Percentiles rank a stretch among this genome's conserved stretches.
Evolutionary conservation across 1,140 invertebrate genomes (phyloP).

Genomic region (Tribolium castaneum): DNA sequence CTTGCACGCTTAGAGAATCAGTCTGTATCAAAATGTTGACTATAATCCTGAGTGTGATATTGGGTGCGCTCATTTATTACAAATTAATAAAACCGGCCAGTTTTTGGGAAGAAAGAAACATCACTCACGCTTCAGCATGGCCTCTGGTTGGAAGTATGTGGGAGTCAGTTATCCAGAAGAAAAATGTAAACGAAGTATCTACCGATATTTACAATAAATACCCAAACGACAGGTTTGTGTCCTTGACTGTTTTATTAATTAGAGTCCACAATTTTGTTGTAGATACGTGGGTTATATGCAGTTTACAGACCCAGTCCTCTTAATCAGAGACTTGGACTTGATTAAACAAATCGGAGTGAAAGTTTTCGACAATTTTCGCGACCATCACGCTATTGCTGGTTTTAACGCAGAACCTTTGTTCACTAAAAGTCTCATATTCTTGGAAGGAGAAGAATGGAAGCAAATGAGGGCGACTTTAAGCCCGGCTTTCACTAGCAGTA

Average conservation of each 20-base stretch:
- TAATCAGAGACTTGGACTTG: slow-evolving; percentile 70
- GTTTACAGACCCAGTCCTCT: slow-evolving; percentile 65
- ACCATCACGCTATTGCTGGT: slow-evolving; percentile 36
- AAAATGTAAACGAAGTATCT: not conserved
- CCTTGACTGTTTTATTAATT: too few species aligned
- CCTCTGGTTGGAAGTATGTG: not conserved
- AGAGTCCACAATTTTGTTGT: not conserved
- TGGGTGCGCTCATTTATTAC: slow-evolving; percentile 20
- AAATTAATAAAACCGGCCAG: slow-evolving; percentile 3
- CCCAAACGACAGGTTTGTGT: not conserved
- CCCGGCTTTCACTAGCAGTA: slow-evolving; percentile 63
- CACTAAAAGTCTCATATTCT: slow-evolving; percentile 51
- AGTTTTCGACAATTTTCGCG: slow-evolving; percentile 62
- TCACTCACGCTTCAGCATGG: not conserved
- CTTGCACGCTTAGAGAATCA: not conserved
- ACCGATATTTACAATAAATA: slow-evolving; percentile 3
- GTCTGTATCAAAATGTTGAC: not conserved
- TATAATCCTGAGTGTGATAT: not conserved
- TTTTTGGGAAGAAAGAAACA: not conserved
- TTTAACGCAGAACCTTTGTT: slow-evolving; percentile 56
- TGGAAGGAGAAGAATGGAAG: slow-evolving; percentile 61
- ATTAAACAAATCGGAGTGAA: slow-evolving; percentile 54
- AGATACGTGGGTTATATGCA: slow-evolving; percentile 53
- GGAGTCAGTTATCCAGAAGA: not conserved
- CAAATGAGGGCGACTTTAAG: slow-evolving; percentile 61